Evolutionary conservation across 2,888 invertebrate species (phyloP).

Genomic region (Lithodes maja): DNA sequence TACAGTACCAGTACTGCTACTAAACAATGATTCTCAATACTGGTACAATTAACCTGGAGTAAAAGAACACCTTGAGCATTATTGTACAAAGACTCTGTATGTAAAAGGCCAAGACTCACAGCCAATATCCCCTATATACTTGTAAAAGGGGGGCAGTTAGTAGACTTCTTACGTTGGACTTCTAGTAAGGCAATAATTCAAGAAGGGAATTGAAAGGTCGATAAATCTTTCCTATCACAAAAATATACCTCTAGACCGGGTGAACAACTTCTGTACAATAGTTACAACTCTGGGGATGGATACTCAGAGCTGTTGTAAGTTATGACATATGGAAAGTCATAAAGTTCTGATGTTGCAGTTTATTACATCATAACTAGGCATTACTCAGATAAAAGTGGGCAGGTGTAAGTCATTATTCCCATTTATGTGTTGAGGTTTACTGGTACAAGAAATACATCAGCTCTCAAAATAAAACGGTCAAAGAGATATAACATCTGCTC

Average conservation of each 20-base stretch:
- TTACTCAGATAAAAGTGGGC: no score
- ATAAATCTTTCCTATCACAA: conserved; percentile 38
- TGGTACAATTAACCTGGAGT: no score
- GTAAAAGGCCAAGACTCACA: conserved; percentile 55
- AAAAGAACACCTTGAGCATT: no score
- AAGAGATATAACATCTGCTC: no score
- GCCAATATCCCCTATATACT: conserved; percentile 21
- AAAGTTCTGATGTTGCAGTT: no score
- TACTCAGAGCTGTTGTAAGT: no score
- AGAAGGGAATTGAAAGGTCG: conserved; percentile 40
- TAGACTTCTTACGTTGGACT: not conserved
- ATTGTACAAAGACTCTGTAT: conserved; percentile 23
- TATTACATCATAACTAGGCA: no score
- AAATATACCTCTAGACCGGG: conserved; percentile 52
- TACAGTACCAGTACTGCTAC: not conserved
- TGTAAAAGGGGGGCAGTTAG: not conserved
- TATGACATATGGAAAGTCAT: no score
- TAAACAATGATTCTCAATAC: conserved; percentile 10
- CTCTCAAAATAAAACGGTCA: no score
- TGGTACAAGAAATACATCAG: no score
- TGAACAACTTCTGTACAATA: conserved; percentile 54
- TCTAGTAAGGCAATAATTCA: conserved; percentile 48
- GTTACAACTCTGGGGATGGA: conserved; percentile 4
- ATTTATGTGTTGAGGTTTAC: no score
- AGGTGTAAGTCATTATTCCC: no score